phyloP scores from a whole-genome alignment of 1,140 invertebrate species.

The Babylonia areolata region DNA sequence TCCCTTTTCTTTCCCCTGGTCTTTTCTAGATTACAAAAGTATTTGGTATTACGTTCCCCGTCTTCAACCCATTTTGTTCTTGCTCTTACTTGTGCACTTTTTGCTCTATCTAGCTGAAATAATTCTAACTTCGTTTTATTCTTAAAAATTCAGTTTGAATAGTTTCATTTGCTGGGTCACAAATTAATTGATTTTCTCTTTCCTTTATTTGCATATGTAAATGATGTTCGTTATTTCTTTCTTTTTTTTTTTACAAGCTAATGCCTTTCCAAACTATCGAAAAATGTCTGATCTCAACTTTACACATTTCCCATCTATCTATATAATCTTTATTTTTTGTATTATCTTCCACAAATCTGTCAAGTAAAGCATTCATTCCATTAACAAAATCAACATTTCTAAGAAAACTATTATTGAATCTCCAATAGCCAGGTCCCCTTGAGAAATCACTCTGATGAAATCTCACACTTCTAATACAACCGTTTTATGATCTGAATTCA shows the following conservation, averaged over 20 bases:
- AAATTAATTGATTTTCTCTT: too few relatives aligned
- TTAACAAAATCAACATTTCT: neutral
- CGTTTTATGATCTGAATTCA: neutral
- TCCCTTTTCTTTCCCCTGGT: neutral
- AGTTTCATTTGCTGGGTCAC: too few relatives aligned
- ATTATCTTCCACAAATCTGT: neutral
- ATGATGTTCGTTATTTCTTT: neutral
- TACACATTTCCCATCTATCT: too few relatives aligned
- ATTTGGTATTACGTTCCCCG: too few relatives aligned
- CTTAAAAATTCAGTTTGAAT: too few relatives aligned
- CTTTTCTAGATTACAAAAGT: too few relatives aligned
- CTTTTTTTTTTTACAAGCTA: neutral
- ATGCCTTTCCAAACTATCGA: neutral
- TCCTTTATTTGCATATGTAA: too few relatives aligned
- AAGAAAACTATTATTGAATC: too few relatives aligned
- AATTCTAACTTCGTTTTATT: too few relatives aligned
- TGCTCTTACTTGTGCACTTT: conserved; percentile 3
- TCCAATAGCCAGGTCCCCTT: neutral
- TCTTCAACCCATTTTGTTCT: too few relatives aligned
- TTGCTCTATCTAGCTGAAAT: too few relatives aligned
- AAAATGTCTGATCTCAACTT: neutral
- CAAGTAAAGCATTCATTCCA: neutral
- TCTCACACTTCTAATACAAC: neutral
- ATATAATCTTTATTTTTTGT: neutral
- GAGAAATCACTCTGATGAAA: neutral